Evolutionary conservation across 35 echinoderm and acorn worm species (phyloP), one percentile per base, ranked within the genome.

Genomic region (Nesometra sesokonis): DNA sequence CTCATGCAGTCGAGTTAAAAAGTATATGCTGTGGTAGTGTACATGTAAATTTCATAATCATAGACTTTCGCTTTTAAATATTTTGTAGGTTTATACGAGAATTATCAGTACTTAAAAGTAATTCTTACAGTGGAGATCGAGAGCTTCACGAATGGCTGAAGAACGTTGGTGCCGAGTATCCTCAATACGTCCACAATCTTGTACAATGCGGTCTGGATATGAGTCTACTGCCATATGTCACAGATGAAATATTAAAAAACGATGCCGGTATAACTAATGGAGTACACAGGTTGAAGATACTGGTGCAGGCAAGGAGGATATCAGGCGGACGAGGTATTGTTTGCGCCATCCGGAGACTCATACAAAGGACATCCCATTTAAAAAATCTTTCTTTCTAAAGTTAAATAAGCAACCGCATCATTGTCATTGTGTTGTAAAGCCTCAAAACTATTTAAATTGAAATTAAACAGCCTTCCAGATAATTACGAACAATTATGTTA

Each of bases 231-330:
- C 90, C 92, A 0, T 93, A 90, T 34, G 88, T 99, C 30, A 88
- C 84, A 35, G 96, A 99, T 37, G 89, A 88, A 5, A 93, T 94
- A 33, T 85, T 99, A 19, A 86, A 78, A 21, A 84, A 33, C 17
- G 96, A 99, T 84, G 96, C 91, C 33, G 92, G 96, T 15, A 94
- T 99, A 30, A 94, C 96, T 17, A 99, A 99, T 83, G 96, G 96
- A 36, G 96, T 99, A 32, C 96, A 99, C 82, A 88, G 96, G 7
- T 91, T 93, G 90, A 94, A 92, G 79, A 99, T 99, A 77, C 37
- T 94, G 23, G 11, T 67, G 52, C 11, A 67, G 1, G 52, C 52
- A 67, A 5, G 52, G 9, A 67, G 21, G 23, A 84, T 82, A 86
- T 77, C 89, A 23, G 85, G 91, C 39, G 91, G 86, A 67, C 90